Base-by-base conservation (phyloP, 2,888 invertebrate genomes). In the Rutpela maculata region DNA sequence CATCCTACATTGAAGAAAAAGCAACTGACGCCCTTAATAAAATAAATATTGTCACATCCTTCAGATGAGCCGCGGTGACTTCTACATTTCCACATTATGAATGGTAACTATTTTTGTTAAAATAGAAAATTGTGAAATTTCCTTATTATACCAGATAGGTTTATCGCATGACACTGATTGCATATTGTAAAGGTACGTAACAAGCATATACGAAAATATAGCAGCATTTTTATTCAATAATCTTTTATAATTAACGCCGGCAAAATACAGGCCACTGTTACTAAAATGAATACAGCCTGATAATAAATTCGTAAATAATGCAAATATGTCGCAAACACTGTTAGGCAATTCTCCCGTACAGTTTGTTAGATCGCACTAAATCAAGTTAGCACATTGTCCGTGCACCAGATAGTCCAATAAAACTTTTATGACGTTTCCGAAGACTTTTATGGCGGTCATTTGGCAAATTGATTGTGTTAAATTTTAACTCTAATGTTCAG, bases 141-240 rank as follows among this genome's bases (percentile, higher is more conserved):
- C n/a, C n/a, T n/a, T n/a, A 78, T 78, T 70, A 65, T 70, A 74
- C 71, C 73, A 70, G 70, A 79, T 71, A 75, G 75, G 65, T 74
- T 71, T 75, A 68, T 79, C 57, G 79, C 79, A 77, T 79, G 77
- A 60, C 71, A 66, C 1, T 75, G 78, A 79, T 77, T 77, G 70
- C 59, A 70, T 70, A 69, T 31, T 56, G 68, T 69, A 70, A 69
- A 70, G 38, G 59, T 19, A 60, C 60, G 18, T 70, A 70, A 70
- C 60, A 22, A 60, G 59, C 38, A 31, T 11, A 60, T 60, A 70
- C 43, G 31, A 43, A 65, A 65, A 11, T 18, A 38, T 19, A 59
- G 19, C 70, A 60, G 70, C 38, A 35, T 70, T 70, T 70, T 70
- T 70, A 70, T 70, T 70, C 70, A 70, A 70, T 70, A 70, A 70